Percentiles rank a stretch among this genome's conserved stretches.
Evolutionary conservation across 2,797 vertebrate genomes (phyloP).

Genomic region (Rhabdophis nuchalis): DNA sequence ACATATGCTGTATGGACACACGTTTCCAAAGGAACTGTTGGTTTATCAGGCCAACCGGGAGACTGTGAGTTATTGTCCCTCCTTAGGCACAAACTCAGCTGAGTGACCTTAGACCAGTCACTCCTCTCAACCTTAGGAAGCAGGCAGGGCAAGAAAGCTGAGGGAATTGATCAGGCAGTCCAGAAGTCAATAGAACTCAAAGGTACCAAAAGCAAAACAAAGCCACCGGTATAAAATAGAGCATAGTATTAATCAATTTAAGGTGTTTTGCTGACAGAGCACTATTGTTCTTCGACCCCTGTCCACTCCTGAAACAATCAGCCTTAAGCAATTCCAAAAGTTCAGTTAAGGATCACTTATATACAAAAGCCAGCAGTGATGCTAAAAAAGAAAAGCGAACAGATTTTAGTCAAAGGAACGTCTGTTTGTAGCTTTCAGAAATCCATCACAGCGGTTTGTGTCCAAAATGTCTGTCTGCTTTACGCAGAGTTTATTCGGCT

Average conservation of each 20-base stretch:
- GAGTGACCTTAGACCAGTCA: background rate
- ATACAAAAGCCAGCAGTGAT: background rate
- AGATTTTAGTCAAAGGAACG: background rate
- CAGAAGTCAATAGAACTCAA: background rate
- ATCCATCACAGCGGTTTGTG: too few relatives aligned
- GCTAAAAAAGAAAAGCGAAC: background rate
- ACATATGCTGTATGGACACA: background rate
- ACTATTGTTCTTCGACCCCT: background rate
- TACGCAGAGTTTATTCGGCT: too few relatives aligned
- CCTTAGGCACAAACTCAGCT: background rate
- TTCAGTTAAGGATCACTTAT: background rate
- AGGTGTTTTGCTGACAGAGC: background rate
- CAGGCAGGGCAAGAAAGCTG: background rate
- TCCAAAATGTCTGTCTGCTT: too few relatives aligned
- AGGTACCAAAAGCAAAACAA: background rate
- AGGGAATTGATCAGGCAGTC: background rate
- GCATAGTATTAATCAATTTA: background rate
- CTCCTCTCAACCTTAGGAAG: background rate
- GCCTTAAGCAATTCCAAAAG: background rate
- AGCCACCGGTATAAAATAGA: background rate
- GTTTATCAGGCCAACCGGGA: background rate
- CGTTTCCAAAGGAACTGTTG: background rate
- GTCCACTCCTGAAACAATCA: background rate
- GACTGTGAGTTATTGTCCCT: background rate
- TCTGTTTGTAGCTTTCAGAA: too few relatives aligned